These are phyloP conservation scores for Elysia crispata DNA, from an alignment of 2,888 invertebrate species.

Conservation along the genomic window DNA sequence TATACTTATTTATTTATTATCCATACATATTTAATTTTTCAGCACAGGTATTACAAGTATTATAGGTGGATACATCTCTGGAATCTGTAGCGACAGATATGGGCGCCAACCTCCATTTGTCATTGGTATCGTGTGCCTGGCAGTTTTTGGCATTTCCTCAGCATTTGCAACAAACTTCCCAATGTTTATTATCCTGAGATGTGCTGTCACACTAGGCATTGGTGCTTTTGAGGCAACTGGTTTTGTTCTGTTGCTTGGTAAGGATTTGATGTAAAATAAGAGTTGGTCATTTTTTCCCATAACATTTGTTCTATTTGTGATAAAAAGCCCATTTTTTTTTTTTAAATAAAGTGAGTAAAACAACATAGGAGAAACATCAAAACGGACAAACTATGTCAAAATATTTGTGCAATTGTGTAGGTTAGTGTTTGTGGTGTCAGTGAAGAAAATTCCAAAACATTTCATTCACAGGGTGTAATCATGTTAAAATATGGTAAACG, in stretches of 20 bases:
- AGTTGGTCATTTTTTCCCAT: no score
- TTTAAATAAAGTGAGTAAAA: no score
- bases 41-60: constrained; percentile 63
- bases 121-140: constrained; percentile 55
- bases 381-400: no score
- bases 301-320: no score
- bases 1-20: no score
- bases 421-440: no score
- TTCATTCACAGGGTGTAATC: no score
- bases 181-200: constrained; percentile 58
- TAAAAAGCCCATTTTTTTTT: no score
- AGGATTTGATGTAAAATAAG: constrained; percentile 26
- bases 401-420: no score
- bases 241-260: constrained; percentile 68
- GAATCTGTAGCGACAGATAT: constrained; percentile 65
- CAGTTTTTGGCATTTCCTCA: constrained; percentile 65
- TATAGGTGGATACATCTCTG: constrained; percentile 63
- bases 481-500: no score
- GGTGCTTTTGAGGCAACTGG: constrained; percentile 66
- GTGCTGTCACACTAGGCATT: constrained; percentile 63
- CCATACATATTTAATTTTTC: not conserved
- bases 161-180: constrained; percentile 63
- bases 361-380: no score
- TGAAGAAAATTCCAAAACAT: no score
- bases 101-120: constrained; percentile 66